Evolutionary conservation across 2,888 invertebrate species (phyloP), one percentile per base, ranked within the genome.

Genomic region (Hirtodrosophila trivittata): DNA sequence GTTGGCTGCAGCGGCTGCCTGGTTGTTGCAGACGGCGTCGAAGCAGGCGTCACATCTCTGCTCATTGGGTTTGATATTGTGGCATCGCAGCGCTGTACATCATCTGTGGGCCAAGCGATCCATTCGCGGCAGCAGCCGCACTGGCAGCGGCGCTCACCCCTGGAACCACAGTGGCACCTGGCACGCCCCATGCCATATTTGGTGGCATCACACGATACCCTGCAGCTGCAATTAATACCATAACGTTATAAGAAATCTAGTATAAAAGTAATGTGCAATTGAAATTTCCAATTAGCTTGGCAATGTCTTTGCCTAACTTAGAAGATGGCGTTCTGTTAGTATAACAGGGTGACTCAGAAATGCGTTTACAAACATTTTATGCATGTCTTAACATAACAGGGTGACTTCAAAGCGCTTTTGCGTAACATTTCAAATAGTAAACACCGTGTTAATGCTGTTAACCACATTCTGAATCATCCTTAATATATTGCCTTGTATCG

Each of bases 61-160:
- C 89, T 94, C 95, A 96, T 95, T 96, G 96, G 91, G 95, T 94
- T 89, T 95, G 96, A 92, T 96, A 96, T 92, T 96, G 95, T 89
- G 95, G 95, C 93, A 96, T 94, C 90, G 94, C 93, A 78, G 91
- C 89, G 89, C 92, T 92, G 87, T 94, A 95, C 94, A 95, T 93
- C 87, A 92, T 93, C 91, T 92, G 93, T 90, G 93, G 92, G 89
- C 91, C 88, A 89, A 93, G 92, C 80, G 92, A 92, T 75, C 93
- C 93, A 76, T 92, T 92, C 88, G 92, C 89, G 60, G 88, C 90
- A 60, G 90, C 90, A 56, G 92, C 90, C 62, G 90, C 90, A 47
- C 91, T 91, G 32, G 89, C 89, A 57, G 89, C 90, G 54, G 92
- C 92, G 71, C 92, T 91, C 55, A 92, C 92, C 59, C 91, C 90